Base-by-base conservation (phyloP, 2,888 invertebrate species). In the Prosopocoilus inquinatus region DNA sequence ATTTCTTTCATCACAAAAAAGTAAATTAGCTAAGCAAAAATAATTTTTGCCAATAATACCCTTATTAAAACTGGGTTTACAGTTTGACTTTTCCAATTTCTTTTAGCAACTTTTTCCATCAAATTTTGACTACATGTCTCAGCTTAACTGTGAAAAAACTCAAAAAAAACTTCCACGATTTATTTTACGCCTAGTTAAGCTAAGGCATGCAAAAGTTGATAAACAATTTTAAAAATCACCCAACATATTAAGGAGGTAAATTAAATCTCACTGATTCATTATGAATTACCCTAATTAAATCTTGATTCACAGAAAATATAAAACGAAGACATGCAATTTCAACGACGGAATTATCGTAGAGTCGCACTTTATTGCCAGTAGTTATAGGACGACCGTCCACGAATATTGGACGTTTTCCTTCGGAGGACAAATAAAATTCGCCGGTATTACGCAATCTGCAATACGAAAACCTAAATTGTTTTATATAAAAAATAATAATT, bases 261-360 rank as follows among this genome's bases (percentile, higher is more conserved):
- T 86, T 89, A 59, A 90, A 86, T 77, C 91, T 90, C 1, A 90
- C 89, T 58, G 92, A 89, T 79, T 95, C 95, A 75, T 91, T 91
- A 51, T 93, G 85, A 66, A 96, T 94, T 38, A 90, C 89, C 71
- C 88, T 89, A 65, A 96, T 92, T 47, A 96, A 81, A 67, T 96
- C 94, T 75, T 92, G 91, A 78, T 96, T 96, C 57, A 96, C 89
- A 60, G 94, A 83, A 75, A 96, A 96, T 65, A 95, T 91, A 79
- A 96, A 96, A 60, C 94, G 86, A 41, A 96, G 81, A 50, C 94
- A 92, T 15, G 94, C 89, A 68, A 96, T 91, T 90, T 98, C 97
- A 50, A 98, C 90, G 9, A 96, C 91, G 60, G 94, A 91, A 75
- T 96, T 96, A 77, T 97, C 94, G 71, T 89, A 90, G 11, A 98